Conservation (phyloP, 1,140 invertebrate species). For the Drosophila bocqueti region DNA sequence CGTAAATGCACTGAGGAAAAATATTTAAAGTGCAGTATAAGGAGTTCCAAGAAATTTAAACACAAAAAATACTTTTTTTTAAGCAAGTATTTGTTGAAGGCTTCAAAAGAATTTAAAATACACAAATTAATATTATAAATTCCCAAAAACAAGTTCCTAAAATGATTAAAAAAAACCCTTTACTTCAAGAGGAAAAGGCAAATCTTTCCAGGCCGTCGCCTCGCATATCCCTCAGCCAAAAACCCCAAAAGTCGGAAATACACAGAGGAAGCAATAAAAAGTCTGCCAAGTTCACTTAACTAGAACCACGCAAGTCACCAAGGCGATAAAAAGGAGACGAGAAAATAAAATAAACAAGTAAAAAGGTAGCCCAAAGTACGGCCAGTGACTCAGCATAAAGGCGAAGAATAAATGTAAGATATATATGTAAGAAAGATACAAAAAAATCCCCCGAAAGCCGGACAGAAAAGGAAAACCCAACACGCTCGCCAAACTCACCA, state of each 20-base stretch:
- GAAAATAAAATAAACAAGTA: constrained; percentile 13
- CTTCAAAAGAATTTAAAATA: background rate
- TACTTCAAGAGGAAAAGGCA: constrained; percentile 1
- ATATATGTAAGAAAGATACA: constrained; percentile 2
- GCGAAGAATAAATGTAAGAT: constrained; percentile 21
- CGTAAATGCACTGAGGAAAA: background rate
- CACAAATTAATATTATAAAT: background rate
- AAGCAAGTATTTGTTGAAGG: too few species aligned
- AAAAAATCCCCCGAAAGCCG: constrained; percentile 12
- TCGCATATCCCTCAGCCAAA: constrained; percentile 58
- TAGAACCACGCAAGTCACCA: constrained; percentile 33
- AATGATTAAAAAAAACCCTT: background rate
- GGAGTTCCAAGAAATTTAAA: too few species aligned
- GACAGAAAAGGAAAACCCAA: constrained; percentile 57
- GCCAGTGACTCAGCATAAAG: constrained; percentile 44
- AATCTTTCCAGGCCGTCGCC: constrained; percentile 35
- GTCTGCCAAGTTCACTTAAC: constrained; percentile 44
- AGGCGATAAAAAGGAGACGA: constrained; percentile 23
- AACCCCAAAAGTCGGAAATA: constrained; percentile 54
- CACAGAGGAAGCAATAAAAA: constrained; percentile 46
- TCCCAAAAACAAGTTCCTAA: background rate
- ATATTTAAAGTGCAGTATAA: too few species aligned
- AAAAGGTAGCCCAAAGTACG: constrained; percentile 27
- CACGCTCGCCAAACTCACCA: constrained; percentile 50
- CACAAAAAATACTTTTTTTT: background rate